Evolutionary conservation across 2,797 vertebrate species (phyloP).

Genomic region (Labeo calbasu): DNA sequence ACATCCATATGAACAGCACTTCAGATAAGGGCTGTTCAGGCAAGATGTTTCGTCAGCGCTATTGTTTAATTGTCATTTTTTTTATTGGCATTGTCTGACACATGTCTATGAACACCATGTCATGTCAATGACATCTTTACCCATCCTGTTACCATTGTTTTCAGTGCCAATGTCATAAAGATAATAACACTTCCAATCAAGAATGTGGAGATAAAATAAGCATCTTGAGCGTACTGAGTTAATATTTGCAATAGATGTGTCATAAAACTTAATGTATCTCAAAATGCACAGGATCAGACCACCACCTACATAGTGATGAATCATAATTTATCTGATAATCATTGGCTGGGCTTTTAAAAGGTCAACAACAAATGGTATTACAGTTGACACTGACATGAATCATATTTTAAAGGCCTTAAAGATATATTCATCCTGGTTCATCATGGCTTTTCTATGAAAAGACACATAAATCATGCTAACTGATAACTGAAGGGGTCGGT

Average conservation of each 20-base stretch:
- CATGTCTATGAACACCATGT: neutral
- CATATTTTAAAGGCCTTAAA: neutral
- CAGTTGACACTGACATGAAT: neutral
- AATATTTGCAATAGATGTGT: neutral
- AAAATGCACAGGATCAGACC: neutral
- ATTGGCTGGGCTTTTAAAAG: neutral
- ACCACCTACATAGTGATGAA: neutral
- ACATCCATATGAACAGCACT: conserved; percentile 4
- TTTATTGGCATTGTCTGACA: neutral
- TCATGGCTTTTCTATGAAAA: neutral
- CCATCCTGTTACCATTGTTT: neutral
- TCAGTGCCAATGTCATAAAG: neutral
- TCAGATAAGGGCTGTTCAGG: conserved; percentile 8
- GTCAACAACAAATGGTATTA: neutral
- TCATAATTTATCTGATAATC: neutral
- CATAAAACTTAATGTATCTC: neutral
- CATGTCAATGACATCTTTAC: neutral
- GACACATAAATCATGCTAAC: neutral
- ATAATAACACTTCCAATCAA: neutral
- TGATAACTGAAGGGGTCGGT: neutral
- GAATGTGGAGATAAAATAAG: conserved; percentile 1
- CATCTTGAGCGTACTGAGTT: neutral
- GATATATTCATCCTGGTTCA: neutral
- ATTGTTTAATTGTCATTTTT: neutral
- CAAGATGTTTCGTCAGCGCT: neutral